Evolutionary conservation across 53 echinoderm and acorn worm genomes (phyloP).

Genomic region (Echinarachnius parma): DNA sequence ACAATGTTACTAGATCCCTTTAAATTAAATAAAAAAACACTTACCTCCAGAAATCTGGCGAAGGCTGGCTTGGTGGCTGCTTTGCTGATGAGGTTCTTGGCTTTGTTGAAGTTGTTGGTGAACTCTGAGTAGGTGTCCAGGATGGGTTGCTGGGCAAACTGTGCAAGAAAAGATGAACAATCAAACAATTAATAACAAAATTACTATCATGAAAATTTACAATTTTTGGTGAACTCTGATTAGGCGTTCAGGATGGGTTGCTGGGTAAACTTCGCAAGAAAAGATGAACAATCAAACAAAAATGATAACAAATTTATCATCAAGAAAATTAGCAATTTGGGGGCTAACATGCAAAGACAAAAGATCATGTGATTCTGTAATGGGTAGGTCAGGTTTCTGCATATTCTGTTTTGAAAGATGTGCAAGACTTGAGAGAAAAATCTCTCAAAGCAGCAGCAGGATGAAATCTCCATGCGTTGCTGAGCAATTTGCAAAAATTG

Average conservation of each 20-base stretch:
- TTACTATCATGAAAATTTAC: not conserved
- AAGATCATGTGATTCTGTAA: too few relatives aligned
- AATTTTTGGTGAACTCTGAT: not conserved
- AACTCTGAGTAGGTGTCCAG: constrained; percentile 94
- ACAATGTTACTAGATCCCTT: too few relatives aligned
- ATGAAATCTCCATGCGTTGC: too few relatives aligned
- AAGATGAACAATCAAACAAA: not conserved
- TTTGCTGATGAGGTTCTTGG: constrained; percentile 92
- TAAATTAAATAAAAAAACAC: too few relatives aligned
- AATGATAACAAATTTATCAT: not conserved
- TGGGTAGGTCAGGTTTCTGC: too few relatives aligned
- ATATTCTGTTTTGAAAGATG: too few relatives aligned
- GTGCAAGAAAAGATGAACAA: constrained; percentile 7
- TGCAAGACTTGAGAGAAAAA: too few relatives aligned
- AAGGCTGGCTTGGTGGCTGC: constrained; percentile 90
- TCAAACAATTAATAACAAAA: not conserved
- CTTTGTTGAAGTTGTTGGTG: constrained; percentile 94
- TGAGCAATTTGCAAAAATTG: too few relatives aligned
- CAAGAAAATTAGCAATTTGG: too few relatives aligned
- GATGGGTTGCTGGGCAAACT: constrained; percentile 96
- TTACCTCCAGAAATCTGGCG: constrained; percentile 89
- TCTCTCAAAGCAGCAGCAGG: too few relatives aligned
- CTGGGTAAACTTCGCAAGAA: not conserved
- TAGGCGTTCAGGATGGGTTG: not conserved
- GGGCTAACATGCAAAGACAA: too few relatives aligned